Evolutionary conservation across 1,140 invertebrate genomes (phyloP).

Genomic region (Calosoma granatense): DNA sequence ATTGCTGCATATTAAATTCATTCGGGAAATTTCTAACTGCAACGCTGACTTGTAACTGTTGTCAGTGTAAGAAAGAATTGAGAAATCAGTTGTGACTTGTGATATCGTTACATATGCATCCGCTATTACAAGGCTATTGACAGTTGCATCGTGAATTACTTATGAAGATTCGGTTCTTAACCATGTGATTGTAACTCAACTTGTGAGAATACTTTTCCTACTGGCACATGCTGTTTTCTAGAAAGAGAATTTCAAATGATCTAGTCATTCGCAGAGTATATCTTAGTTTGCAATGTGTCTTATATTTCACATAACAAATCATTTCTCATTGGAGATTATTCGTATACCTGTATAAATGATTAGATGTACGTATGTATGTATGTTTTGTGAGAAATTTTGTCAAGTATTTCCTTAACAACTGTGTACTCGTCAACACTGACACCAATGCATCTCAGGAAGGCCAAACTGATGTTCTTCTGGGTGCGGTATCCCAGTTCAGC

Average conservation of each 20-base stretch:
- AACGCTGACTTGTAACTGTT: neutral
- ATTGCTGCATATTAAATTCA: neutral
- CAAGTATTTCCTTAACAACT: slow-evolving; percentile 57
- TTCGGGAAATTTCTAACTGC: neutral
- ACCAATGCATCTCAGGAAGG: slow-evolving; percentile 99
- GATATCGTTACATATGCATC: neutral
- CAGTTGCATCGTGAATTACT: neutral
- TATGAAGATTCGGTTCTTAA: neutral
- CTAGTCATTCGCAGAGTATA: too few species aligned
- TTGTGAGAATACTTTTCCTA: neutral
- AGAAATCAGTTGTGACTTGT: neutral
- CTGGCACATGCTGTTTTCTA: neutral
- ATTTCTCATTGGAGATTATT: too few species aligned
- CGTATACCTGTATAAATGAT: too few species aligned
- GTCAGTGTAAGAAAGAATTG: neutral
- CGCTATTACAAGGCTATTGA: neutral
- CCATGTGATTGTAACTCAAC: neutral
- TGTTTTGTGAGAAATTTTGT: too few species aligned
- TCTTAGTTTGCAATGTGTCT: too few species aligned
- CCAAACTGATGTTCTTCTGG: slow-evolving; percentile 99
- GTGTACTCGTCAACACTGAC: slow-evolving; percentile 90
- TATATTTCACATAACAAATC: too few species aligned
- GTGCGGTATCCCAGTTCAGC: slow-evolving; percentile 96
- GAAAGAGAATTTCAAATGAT: neutral
- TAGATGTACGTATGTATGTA: too few species aligned